A percentile compares a stretch with the other conserved stretches of the same genome.
phyloP scores from a whole-genome alignment of 2,888 invertebrate genomes.

The Busseola fusca region DNA sequence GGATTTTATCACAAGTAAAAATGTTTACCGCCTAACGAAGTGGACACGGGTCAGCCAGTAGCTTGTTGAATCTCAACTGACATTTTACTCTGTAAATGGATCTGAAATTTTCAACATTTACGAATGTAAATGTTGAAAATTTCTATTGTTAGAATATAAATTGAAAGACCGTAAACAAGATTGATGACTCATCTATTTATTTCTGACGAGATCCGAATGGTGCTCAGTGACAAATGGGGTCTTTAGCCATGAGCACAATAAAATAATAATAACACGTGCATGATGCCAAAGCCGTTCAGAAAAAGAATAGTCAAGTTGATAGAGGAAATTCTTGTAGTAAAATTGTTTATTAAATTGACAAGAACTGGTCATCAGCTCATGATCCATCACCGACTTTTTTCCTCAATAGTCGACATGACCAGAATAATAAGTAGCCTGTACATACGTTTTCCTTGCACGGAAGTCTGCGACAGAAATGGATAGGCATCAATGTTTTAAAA shows the following conservation, averaged over 20 bases:
- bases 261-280: background rate
- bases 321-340: background rate
- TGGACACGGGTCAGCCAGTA: too few species aligned
- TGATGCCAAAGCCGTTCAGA: slow-evolving; percentile 10
- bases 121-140: too few species aligned
- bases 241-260: slow-evolving; percentile 5
- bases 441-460: slow-evolving; percentile 15
- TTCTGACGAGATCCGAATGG: slow-evolving; percentile 17
- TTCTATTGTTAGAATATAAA: slow-evolving; percentile 14
- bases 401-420: slow-evolving; percentile 17
- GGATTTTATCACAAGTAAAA: too few species aligned
- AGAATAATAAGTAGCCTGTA: slow-evolving; percentile 7
- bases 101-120: too few species aligned
- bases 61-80: background rate
- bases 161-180: slow-evolving; percentile 17
- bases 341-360: slow-evolving; percentile 3
- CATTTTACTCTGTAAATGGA: background rate
- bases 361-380: slow-evolving; percentile 2
- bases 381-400: slow-evolving; percentile 10
- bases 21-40: too few species aligned
- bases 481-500: slow-evolving; percentile 9
- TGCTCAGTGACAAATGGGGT: slow-evolving; percentile 17
- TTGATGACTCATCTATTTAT: slow-evolving; percentile 29
- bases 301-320: background rate
- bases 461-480: slow-evolving; percentile 14